Conservation (phyloP, 2,888 invertebrate genomes). For the Tricholauxania praeusta region DNA sequence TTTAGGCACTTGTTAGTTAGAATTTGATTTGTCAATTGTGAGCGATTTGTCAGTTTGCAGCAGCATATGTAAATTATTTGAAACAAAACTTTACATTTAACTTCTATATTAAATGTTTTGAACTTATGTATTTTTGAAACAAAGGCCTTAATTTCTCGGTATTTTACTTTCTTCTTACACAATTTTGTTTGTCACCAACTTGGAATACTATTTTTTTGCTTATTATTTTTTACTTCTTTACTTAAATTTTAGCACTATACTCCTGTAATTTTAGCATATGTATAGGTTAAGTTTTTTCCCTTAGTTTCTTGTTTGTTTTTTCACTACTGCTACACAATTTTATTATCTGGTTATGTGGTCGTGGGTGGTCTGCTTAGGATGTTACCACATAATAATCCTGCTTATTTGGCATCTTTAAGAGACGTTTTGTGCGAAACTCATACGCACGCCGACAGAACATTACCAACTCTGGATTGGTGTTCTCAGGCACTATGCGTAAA, state of each 20-base stretch:
- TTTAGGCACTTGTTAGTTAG: too few relatives aligned
- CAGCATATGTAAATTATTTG: not conserved
- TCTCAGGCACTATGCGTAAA: slow-evolving; percentile 72
- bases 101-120: slow-evolving; percentile 37
- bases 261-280: slow-evolving; percentile 29
- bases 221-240: slow-evolving; percentile 40
- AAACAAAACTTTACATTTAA: slow-evolving; percentile 34
- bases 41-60: too few relatives aligned
- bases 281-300: slow-evolving; percentile 42
- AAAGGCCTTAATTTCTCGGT: slow-evolving; percentile 45
- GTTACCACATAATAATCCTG: slow-evolving; percentile 55
- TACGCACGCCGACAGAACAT: slow-evolving; percentile 96
- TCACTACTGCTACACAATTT: not conserved
- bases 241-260: slow-evolving; percentile 18
- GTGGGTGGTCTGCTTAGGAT: slow-evolving; percentile 41
- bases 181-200: slow-evolving; percentile 25
- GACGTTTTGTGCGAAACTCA: slow-evolving; percentile 88
- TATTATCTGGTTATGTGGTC: slow-evolving; percentile 16
- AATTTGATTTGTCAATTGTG: too few relatives aligned
- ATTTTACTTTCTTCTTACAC: slow-evolving; percentile 14
- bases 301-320: slow-evolving; percentile 30
- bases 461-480: slow-evolving; percentile 83
- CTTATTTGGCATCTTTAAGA: slow-evolving; percentile 66
- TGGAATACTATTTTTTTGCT: not conserved
- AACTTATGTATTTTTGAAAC: slow-evolving; percentile 42